phyloP scores from a whole-genome alignment of 1,140 invertebrate genomes.

The Ips nitidus region DNA sequence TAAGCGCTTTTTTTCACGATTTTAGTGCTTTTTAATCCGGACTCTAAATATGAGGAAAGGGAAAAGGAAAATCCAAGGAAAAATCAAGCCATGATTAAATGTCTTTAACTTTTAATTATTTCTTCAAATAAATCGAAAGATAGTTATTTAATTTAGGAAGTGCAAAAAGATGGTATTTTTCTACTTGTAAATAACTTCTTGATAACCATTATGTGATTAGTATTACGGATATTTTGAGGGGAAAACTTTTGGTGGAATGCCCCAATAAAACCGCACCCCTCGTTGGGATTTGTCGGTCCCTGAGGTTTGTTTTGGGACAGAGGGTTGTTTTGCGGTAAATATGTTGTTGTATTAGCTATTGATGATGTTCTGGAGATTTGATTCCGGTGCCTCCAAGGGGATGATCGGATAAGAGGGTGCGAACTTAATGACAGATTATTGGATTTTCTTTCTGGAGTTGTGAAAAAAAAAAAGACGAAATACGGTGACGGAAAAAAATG shows the following conservation, averaged over 20 bases:
- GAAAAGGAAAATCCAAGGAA: too few relatives aligned
- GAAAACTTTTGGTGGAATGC: neutral
- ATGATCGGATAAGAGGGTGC: slow-evolving; percentile 37
- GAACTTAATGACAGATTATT: slow-evolving; percentile 38
- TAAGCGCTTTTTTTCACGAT: too few relatives aligned
- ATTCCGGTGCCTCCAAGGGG: slow-evolving; percentile 17
- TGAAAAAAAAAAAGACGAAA: neutral
- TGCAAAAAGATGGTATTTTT: too few relatives aligned
- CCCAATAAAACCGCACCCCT: neutral
- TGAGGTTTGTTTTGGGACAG: slow-evolving; percentile 29
- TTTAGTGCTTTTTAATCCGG: too few relatives aligned
- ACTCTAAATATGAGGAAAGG: too few relatives aligned
- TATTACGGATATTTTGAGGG: neutral
- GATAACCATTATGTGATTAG: too few relatives aligned
- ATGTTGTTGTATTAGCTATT: slow-evolving; percentile 39
- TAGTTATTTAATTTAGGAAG: too few relatives aligned
- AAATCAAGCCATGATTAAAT: too few relatives aligned
- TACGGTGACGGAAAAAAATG: slow-evolving; percentile 12
- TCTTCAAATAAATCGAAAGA: too few relatives aligned
- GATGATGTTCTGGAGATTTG: slow-evolving; percentile 38
- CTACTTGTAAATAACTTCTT: too few relatives aligned
- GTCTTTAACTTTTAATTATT: too few relatives aligned
- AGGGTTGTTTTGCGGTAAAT: slow-evolving; percentile 37
- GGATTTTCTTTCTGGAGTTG: slow-evolving; percentile 24
- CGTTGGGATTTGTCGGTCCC: slow-evolving; percentile 12